phyloP scores from a whole-genome alignment of 2,888 invertebrate genomes.

The Ophion obscuratus region DNA sequence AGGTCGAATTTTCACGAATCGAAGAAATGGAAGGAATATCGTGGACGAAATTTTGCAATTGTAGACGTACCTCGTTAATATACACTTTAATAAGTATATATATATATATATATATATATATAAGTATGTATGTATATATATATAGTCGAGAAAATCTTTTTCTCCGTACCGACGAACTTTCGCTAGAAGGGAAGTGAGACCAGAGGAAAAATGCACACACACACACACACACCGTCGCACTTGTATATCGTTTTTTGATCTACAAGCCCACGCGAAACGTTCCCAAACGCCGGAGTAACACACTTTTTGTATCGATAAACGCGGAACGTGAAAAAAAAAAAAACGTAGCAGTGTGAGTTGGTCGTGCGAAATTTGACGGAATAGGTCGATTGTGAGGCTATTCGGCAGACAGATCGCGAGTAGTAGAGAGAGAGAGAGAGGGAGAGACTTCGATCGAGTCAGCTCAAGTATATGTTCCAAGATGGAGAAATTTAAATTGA shows the following conservation, averaged over 20 bases:
- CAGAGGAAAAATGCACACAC: background rate
- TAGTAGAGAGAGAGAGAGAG: conserved; percentile 3
- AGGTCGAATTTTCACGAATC: background rate
- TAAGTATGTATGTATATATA: background rate
- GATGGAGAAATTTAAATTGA: background rate
- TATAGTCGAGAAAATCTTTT: background rate
- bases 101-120: background rate
- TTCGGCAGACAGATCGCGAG: conserved; percentile 10
- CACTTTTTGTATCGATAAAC: background rate
- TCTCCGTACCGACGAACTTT: background rate
- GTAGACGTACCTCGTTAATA: background rate
- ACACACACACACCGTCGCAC: background rate
- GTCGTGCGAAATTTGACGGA: no score
- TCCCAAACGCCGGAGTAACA: background rate
- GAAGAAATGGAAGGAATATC: background rate
- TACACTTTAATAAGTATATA: no score
- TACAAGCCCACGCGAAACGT: background rate
- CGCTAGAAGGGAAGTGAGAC: background rate
- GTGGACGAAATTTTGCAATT: background rate
- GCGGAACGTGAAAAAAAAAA: background rate
- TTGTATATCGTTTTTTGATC: background rate
- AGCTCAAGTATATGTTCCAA: conserved; percentile 24
- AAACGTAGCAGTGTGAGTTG: background rate
- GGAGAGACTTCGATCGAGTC: conserved; percentile 61
- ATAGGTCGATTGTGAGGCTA: conserved; percentile 13